Conservation (phyloP, 2,888 invertebrate species). For the Alentia gelatinosa region DNA sequence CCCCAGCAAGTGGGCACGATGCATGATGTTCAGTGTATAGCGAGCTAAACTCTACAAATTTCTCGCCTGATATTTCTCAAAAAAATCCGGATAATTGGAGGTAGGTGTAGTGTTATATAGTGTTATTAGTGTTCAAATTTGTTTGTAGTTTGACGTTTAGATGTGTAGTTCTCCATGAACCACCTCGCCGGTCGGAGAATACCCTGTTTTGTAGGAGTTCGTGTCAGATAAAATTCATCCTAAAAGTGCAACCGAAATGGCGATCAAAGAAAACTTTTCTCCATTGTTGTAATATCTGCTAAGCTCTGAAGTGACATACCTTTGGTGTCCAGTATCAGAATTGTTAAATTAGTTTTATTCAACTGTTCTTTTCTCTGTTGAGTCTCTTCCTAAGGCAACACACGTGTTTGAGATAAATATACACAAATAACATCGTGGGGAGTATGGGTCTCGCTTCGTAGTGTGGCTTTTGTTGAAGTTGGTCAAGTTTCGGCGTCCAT, state of each 20-base stretch:
- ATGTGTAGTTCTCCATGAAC: neutral
- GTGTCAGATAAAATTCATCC: constrained; percentile 53
- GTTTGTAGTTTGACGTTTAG: constrained; percentile 2
- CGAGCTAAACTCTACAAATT: constrained; percentile 78
- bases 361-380: neutral
- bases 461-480: constrained; percentile 53
- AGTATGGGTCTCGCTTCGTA: constrained; percentile 19
- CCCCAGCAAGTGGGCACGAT: constrained; percentile 67
- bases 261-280: constrained; percentile 62
- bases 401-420: constrained; percentile 57
- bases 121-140: constrained; percentile 41
- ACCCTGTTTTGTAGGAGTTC: constrained; percentile 43
- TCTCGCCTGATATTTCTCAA: constrained; percentile 74
- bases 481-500: constrained; percentile 54
- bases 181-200: constrained; percentile 29
- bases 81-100: constrained; percentile 61
- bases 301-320: neutral
- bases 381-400: neutral
- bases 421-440: constrained; percentile 47
- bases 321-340: neutral
- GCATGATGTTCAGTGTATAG: constrained; percentile 78
- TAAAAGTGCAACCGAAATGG: constrained; percentile 60
- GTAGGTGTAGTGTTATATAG: constrained; percentile 49
- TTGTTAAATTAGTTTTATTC: neutral
- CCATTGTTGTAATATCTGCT: constrained; percentile 50